Evolutionary conservation across 2,888 invertebrate genomes (phyloP).

Genomic region (Xanthorhoe designata): DNA sequence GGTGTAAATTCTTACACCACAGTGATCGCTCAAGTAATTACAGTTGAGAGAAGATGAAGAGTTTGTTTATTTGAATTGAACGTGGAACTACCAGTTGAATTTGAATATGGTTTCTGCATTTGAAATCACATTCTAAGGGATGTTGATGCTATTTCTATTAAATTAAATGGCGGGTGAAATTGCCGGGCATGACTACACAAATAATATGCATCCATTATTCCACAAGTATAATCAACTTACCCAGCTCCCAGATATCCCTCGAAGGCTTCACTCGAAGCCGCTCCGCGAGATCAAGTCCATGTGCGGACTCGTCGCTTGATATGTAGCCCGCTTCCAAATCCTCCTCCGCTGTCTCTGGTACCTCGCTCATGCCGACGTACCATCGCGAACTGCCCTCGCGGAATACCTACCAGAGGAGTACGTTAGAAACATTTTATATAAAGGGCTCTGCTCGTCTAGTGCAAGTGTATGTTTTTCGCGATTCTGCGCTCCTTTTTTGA

Average conservation of each 20-base stretch:
- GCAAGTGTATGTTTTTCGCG: not conserved
- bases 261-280: constrained; percentile 75
- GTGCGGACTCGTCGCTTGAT: constrained; percentile 84
- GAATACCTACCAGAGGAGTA: constrained; percentile 49
- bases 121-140: no score
- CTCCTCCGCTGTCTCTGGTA: constrained; percentile 74
- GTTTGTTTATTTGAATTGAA: no score
- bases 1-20: not conserved
- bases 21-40: not conserved
- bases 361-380: constrained; percentile 72
- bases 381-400: constrained; percentile 73
- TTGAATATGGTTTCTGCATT: no score
- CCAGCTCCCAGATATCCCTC: constrained; percentile 79
- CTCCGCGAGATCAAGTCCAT: constrained; percentile 77
- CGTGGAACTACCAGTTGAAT: no score
- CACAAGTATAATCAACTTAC: constrained; percentile 49
- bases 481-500: not conserved
- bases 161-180: no score
- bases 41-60: no score
- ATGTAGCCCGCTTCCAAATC: constrained; percentile 77
- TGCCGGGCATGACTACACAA: no score
- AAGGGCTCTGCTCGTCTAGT: not conserved
- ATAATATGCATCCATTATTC: not conserved
- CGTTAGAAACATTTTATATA: not conserved
- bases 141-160: no score